phyloP scores from a whole-genome alignment of 2,797 vertebrate species.

The Sebastes baramenuke region DNA sequence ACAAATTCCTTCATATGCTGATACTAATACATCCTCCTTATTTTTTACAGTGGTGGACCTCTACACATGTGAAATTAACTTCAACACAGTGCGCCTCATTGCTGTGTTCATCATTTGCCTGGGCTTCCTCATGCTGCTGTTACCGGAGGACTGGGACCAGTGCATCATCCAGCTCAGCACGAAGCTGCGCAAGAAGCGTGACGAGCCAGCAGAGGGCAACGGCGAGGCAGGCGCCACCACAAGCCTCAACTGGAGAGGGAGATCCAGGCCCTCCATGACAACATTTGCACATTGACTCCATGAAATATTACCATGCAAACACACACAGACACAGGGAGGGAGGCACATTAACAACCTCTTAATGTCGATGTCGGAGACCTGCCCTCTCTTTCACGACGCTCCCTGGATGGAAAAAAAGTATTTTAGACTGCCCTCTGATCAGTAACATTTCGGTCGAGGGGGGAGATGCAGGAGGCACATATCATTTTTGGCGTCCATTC shows the following conservation, averaged over 20 bases:
- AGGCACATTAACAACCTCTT: slow-evolving; percentile 6
- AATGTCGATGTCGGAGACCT: slow-evolving; percentile 7
- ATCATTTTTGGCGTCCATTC: slow-evolving; percentile 31
- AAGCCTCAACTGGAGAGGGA: slow-evolving; percentile 87
- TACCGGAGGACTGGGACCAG: slow-evolving; percentile 97
- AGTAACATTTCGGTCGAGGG: slow-evolving; percentile 8
- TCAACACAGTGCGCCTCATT: slow-evolving; percentile 95
- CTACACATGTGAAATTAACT: slow-evolving; percentile 93
- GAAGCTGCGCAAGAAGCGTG: slow-evolving; percentile 92
- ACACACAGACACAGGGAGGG: not conserved
- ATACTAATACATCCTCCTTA: not conserved
- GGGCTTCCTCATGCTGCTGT: slow-evolving; percentile 94
- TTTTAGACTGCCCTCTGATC: slow-evolving; percentile 35
- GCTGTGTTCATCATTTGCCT: slow-evolving; percentile 95
- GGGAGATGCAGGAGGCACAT: slow-evolving; percentile 6
- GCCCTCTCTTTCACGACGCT: slow-evolving; percentile 23
- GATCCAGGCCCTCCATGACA: slow-evolving; percentile 89
- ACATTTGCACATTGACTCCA: slow-evolving; percentile 88
- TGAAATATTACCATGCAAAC: slow-evolving; percentile 7
- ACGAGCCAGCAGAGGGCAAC: slow-evolving; percentile 84
- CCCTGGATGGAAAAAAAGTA: not conserved
- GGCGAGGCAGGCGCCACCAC: slow-evolving; percentile 80
- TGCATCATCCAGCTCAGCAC: slow-evolving; percentile 91
- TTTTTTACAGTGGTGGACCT: slow-evolving; percentile 90
- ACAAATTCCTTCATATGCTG: not conserved